These are phyloP conservation scores for Tenthredo livida DNA, from an alignment of 2,888 invertebrate genomes.

Conservation along the genomic window DNA sequence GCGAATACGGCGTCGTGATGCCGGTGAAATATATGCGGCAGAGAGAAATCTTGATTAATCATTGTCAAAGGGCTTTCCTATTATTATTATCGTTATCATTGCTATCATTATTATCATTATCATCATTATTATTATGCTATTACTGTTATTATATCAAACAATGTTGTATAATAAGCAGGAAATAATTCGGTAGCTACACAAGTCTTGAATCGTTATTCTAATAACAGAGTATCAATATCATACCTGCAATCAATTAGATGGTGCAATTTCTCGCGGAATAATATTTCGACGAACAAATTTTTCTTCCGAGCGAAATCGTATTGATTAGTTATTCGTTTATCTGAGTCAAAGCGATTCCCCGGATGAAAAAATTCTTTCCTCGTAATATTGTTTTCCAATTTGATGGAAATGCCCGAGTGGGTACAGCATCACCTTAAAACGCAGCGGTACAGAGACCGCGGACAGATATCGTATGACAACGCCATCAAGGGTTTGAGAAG, in stretches of 20 bases:
- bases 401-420: neutral
- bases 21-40: neutral
- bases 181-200: neutral
- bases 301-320: too few relatives aligned
- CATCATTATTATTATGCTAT: neutral
- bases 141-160: neutral
- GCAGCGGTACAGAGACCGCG: neutral
- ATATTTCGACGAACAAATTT: too few relatives aligned
- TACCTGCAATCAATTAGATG: neutral
- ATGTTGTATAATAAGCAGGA: neutral
- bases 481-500: conserved; percentile 45
- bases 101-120: neutral
- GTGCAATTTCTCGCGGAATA: neutral
- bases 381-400: too few relatives aligned
- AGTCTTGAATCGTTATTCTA: neutral
- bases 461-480: conserved; percentile 49
- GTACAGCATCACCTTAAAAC: neutral
- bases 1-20: neutral
- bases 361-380: too few relatives aligned
- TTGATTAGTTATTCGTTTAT: too few relatives aligned
- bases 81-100: neutral
- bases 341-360: too few relatives aligned
- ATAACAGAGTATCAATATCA: neutral
- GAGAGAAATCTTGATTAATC: conserved; percentile 4
- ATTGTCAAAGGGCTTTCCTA: neutral